phyloP scores from a whole-genome alignment of 2,113 vertebrate genomes.

The Platanista minor region DNA sequence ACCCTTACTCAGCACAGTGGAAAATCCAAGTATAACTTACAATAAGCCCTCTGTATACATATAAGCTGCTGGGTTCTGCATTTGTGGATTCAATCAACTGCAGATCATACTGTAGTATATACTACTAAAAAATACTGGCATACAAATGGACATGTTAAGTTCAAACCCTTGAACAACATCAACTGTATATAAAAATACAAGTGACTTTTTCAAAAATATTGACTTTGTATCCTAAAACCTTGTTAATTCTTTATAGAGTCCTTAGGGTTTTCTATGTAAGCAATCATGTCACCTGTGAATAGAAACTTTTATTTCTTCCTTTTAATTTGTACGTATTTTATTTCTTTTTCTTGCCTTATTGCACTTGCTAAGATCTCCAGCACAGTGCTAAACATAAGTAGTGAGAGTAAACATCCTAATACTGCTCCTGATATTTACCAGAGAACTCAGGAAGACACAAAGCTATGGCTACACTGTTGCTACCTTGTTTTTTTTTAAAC shows the following conservation, averaged over 20 bases:
- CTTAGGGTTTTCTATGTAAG: neutral
- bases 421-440: neutral
- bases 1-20: no score
- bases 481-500: no score
- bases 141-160: neutral
- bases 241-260: neutral
- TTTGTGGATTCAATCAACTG: neutral
- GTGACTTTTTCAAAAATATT: neutral
- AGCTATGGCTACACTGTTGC: neutral
- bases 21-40: no score
- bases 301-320: neutral
- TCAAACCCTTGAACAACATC: neutral
- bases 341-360: neutral
- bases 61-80: neutral
- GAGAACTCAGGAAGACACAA: neutral
- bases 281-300: neutral
- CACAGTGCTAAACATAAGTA: neutral
- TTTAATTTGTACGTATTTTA: neutral
- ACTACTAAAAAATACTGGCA: neutral
- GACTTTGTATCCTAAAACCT: neutral
- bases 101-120: neutral
- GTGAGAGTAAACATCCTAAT: neutral
- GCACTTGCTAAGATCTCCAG: neutral
- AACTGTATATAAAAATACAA: neutral
- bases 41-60: neutral